Conservation (phyloP, 2,797 vertebrate genomes). For the Paguma larvata region DNA sequence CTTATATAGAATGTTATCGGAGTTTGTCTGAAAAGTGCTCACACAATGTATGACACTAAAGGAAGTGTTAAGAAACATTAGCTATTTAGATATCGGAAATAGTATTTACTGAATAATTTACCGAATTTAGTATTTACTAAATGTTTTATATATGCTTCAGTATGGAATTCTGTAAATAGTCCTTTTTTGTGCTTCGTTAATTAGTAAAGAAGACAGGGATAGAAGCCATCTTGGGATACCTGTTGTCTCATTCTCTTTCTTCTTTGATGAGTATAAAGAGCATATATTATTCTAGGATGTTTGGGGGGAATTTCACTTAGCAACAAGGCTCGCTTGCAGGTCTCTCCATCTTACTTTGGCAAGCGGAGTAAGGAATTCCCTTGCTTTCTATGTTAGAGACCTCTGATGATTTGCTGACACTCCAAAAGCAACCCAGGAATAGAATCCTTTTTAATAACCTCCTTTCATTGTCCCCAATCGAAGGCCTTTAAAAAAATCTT, state of each 20-base stretch:
- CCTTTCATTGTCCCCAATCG: not conserved
- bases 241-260: not conserved
- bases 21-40: conserved; percentile 15
- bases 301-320: not conserved
- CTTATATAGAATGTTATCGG: not conserved
- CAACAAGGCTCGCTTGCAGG: not conserved
- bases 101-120: not conserved
- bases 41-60: not conserved
- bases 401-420: not conserved
- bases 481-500: conserved; percentile 16
- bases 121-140: not conserved
- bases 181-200: not conserved
- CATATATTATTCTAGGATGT: not conserved
- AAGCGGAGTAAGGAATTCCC: not conserved
- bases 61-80: not conserved
- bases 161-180: conserved; percentile 16
- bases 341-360: not conserved
- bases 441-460: not conserved
- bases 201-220: not conserved
- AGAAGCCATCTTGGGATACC: not conserved
- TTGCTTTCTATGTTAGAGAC: not conserved
- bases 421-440: not conserved
- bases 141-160: not conserved
- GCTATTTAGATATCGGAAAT: not conserved
- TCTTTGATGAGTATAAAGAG: not conserved